These are phyloP conservation scores for Melanaphis sacchari DNA, from an alignment of 1,140 invertebrate genomes.

Conservation along the genomic window DNA sequence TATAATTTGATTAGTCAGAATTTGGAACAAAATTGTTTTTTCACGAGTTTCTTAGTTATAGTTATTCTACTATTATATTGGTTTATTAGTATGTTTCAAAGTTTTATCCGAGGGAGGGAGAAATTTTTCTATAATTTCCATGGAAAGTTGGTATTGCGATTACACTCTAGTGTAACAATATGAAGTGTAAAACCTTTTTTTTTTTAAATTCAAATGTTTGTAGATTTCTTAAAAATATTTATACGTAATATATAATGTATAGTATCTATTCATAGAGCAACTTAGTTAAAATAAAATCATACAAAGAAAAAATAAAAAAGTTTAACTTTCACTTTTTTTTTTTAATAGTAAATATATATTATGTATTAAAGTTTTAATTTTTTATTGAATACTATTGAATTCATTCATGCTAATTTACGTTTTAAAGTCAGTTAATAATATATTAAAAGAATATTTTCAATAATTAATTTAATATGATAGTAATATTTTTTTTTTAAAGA, in stretches of 20 bases:
- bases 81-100: no score
- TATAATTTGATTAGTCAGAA: background rate
- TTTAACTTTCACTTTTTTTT: background rate
- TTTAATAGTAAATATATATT: background rate
- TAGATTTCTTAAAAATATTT: background rate
- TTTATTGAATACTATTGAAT: background rate
- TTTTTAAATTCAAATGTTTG: background rate
- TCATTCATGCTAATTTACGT: background rate
- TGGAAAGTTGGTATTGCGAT: no score
- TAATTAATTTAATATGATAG: background rate
- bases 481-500: background rate
- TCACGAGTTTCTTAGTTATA: no score
- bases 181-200: background rate
- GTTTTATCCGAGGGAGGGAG: no score
- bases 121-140: no score
- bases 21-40: no score
- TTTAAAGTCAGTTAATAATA: background rate
- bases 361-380: background rate
- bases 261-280: no score
- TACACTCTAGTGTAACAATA: background rate
- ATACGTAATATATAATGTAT: no score
- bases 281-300: background rate
- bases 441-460: background rate
- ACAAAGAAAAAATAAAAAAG: background rate
- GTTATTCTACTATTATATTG: no score